Evolutionary conservation across 2,888 invertebrate species (phyloP), one percentile per base, ranked within the genome.

Genomic region (Aleiodes leptofemur): DNA sequence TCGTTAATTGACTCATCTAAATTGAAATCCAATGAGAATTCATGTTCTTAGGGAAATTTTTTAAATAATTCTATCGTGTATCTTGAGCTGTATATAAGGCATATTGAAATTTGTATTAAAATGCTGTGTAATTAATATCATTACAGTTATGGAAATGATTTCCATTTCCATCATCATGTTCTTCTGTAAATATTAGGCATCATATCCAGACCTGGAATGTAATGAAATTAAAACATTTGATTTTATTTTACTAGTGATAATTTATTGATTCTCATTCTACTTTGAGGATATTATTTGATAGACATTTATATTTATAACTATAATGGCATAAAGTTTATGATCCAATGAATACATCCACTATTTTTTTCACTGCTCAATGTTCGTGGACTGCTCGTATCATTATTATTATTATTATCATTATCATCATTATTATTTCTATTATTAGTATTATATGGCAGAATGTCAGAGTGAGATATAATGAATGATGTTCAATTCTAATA

Each of bases 111-210:
- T 59, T 16, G 64, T 64, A 64, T 34, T 64, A 56, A 68, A 73
- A 34, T 73, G 55, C 64, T 16, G 43, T 64, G 64, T 64, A 64
- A 61, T 64, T 64, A 43, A 61, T 61, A 64, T 64, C 14, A 64
- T 48, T 48, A 64, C 23, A 48, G 43, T 64, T 11, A 64, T 64
- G 16, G 16, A 64, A 14, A 64, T 16, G 4, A 43, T 64, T 64
- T 43, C 7, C 43, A 9, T 43, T 8, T 43, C 8, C 7, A 9
- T 9, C 8, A 34, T 43, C 23, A 23, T 43, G 3, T 11, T 43
- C 9, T 43, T 3, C 43, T 64, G 64, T 64, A 64, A 43, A 64
- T 64, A 64, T 64, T 7, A 16, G 16, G 48, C 16, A 64, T 43
- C 64, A 64, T 64, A 64, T 64, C 23, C 43, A 43, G 23, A 9